A percentile compares a stretch with the other conserved stretches of the same genome.
Conservation (phyloP, 2,113 vertebrate species). For the Lamprotornis superbus region DNA sequence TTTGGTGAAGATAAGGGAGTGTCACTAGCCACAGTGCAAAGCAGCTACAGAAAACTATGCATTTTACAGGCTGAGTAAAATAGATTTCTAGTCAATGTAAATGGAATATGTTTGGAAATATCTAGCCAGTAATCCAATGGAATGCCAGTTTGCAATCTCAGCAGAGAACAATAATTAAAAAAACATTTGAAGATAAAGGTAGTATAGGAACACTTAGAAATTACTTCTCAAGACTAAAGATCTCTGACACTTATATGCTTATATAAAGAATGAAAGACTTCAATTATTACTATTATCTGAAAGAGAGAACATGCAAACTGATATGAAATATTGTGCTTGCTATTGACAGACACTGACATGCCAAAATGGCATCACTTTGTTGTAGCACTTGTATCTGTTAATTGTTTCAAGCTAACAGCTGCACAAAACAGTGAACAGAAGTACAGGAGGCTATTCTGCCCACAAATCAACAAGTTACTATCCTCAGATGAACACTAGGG, state of each 20-base stretch:
- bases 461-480: not conserved
- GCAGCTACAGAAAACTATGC: not conserved
- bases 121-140: not conserved
- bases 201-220: not conserved
- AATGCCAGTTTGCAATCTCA: not conserved
- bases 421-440: not conserved
- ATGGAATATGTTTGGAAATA: not conserved
- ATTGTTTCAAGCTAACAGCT: not conserved
- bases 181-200: not conserved
- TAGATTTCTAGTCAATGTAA: not conserved
- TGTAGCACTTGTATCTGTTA: not conserved
- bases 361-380: not conserved
- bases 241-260: not conserved
- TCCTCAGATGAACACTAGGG: not conserved
- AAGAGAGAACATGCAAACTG: constrained; percentile 47
- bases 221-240: not conserved
- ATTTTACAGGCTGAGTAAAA: not conserved
- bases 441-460: not conserved
- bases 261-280: not conserved
- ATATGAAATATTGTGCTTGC: constrained; percentile 61
- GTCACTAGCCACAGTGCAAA: not conserved
- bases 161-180: not conserved
- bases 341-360: not conserved
- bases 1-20: not conserved
- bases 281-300: constrained; percentile 19